A percentile compares a stretch with the other conserved stretches of the same genome.
These are phyloP conservation scores for Cancer borealis DNA, from an alignment of 2,888 invertebrate genomes.

Conservation along the genomic window DNA sequence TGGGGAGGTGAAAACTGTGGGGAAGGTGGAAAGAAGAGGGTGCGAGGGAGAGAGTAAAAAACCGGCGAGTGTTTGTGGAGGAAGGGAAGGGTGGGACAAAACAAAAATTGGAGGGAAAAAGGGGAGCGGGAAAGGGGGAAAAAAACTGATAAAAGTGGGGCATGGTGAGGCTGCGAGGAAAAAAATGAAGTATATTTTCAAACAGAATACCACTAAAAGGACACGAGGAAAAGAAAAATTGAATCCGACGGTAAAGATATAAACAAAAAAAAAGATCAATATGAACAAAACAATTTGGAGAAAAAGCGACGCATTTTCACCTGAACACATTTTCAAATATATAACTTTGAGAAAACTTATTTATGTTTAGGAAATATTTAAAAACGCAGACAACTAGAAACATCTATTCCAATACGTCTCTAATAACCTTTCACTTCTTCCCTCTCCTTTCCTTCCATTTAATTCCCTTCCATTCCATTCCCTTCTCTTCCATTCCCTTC, in stretches of 20 bases:
- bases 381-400: background rate
- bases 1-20: background rate
- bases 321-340: background rate
- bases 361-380: background rate
- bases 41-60: background rate
- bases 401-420: background rate
- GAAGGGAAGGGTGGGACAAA: background rate
- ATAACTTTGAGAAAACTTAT: background rate
- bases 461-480: background rate
- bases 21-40: conserved; percentile 16
- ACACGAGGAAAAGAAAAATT: background rate
- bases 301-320: background rate
- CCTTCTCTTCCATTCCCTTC: background rate
- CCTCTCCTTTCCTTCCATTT: background rate
- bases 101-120: conserved; percentile 22
- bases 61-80: conserved; percentile 13
- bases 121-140: background rate
- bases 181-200: background rate
- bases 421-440: background rate
- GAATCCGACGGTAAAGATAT: background rate
- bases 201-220: background rate
- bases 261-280: background rate
- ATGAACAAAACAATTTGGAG: background rate
- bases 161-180: background rate
- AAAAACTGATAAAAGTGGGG: conserved; percentile 7